Conservation (phyloP, 2,888 invertebrate species). For the Ethmia dodecea region DNA sequence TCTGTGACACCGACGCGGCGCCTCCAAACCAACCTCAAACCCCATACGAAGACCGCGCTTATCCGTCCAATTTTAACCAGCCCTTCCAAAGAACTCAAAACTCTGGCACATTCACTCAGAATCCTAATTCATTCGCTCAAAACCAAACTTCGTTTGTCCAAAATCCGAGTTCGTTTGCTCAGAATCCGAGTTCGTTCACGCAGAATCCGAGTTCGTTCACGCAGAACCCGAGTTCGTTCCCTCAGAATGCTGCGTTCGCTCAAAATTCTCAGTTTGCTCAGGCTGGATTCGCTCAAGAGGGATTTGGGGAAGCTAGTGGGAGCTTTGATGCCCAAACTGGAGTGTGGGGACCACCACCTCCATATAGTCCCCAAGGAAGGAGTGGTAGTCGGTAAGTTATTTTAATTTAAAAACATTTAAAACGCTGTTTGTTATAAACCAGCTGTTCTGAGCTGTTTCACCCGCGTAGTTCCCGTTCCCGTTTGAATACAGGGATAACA, state of each 20-base stretch:
- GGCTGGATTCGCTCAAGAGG: slow-evolving; percentile 42
- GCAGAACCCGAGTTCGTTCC: slow-evolving; percentile 13
- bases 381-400: slow-evolving; percentile 47
- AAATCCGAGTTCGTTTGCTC: slow-evolving; percentile 4
- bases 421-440: too few relatives aligned
- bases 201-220: slow-evolving; percentile 3
- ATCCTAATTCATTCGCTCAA: slow-evolving; percentile 7
- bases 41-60: slow-evolving; percentile 41
- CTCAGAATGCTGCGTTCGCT: slow-evolving; percentile 24
- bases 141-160: slow-evolving; percentile 4
- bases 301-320: slow-evolving; percentile 77
- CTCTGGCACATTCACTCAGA: slow-evolving; percentile 19
- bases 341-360: slow-evolving; percentile 92
- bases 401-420: too few relatives aligned
- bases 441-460: too few relatives aligned
- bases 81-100: slow-evolving; percentile 22
- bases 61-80: slow-evolving; percentile 32
- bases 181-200: slow-evolving; percentile 5
- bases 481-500: too few relatives aligned
- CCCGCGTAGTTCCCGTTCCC: too few relatives aligned
- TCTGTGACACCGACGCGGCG: slow-evolving; percentile 71
- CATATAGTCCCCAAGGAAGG: slow-evolving; percentile 88
- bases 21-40: slow-evolving; percentile 26
- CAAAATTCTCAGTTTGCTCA: slow-evolving; percentile 20
- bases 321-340: slow-evolving; percentile 78